Evolutionary conservation across 1,140 invertebrate genomes (phyloP), one percentile per base, ranked within the genome.

Genomic region (Probaryconus sp.): DNA sequence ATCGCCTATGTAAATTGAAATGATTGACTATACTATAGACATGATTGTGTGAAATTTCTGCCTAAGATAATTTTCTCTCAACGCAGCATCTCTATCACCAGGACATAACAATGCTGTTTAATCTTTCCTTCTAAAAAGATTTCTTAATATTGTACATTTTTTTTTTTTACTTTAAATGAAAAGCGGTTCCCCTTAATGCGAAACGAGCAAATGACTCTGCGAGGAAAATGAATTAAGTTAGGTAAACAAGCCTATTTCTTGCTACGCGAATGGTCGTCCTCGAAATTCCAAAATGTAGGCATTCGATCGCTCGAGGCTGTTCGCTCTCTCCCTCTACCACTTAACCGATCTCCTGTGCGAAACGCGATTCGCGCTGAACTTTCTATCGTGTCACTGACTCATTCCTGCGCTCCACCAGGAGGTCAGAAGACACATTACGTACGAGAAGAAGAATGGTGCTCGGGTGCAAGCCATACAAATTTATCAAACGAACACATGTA

Each of bases 341-440:
- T 7, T 40, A 20, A 24, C 14, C 51, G 20, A 47, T 72, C 58
- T 63, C 33, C 28, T 64, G 43, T 51, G 10, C 53, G 67, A 67
- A 64, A 56, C 58, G 42, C 69, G 38, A 56, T 45, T 53, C 48
- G 55, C 61, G 65, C 35, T 78, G 68, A 81, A 83, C 81, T 84
- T 83, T 84, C 81, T 84, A 81, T 42, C 61, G 73, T 79, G 74
- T 81, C 78, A 80, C 78, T 79, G 79, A 83, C 76, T 78, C 78
- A 78, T 79, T 76, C 33, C 56, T 65, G 10, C 16, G 43, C 63
- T 60, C 48, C 53, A 17, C 65, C 43, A 67, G 33, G 69, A 79
- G 73, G 72, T 79, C 72, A 69, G 30, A 50, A 73, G 47, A 38
- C 53, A 48, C 68, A 61, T 63, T 55, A 75, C 43, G 5, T 58